phyloP scores from a whole-genome alignment of 1,140 invertebrate genomes.

The Acromyrmex charruanus region DNA sequence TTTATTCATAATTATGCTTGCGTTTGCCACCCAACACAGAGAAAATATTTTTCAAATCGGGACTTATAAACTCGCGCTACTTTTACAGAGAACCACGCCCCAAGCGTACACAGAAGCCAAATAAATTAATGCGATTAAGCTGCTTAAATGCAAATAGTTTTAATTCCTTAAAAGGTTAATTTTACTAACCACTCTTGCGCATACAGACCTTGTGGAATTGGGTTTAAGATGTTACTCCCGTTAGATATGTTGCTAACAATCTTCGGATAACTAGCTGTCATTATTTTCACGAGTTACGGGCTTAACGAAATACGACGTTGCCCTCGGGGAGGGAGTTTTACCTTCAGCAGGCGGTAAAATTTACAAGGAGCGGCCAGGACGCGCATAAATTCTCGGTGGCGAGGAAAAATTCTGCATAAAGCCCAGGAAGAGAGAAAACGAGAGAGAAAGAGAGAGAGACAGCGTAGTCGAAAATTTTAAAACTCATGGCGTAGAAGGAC shows the following conservation, averaged over 20 bases:
- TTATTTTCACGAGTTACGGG: conserved; percentile 56
- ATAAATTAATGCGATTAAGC: conserved; percentile 12
- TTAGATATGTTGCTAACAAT: conserved; percentile 44
- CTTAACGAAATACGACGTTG: conserved; percentile 66
- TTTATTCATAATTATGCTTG: neutral
- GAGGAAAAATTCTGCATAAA: conserved; percentile 65
- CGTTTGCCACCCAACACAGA: neutral
- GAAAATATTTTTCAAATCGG: neutral
- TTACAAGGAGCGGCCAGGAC: conserved; percentile 71
- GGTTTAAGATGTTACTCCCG: conserved; percentile 42
- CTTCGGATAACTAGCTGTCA: conserved; percentile 62
- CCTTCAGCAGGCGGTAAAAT: conserved; percentile 69
- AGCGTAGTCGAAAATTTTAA: conserved; percentile 46
- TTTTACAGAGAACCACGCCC: neutral
- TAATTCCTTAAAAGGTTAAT: neutral
- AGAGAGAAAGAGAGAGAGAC: neutral
- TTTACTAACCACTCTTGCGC: neutral
- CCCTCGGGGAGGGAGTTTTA: conserved; percentile 63
- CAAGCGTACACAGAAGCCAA: neutral
- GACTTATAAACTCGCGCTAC: neutral
- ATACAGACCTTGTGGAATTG: neutral
- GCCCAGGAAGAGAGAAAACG: neutral
- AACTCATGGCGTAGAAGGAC: conserved; percentile 30
- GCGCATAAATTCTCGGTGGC: conserved; percentile 72
- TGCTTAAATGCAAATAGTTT: conserved; percentile 9